Evolutionary conservation across 2,888 invertebrate species (phyloP).

Genomic region (Tipula lateralis): DNA sequence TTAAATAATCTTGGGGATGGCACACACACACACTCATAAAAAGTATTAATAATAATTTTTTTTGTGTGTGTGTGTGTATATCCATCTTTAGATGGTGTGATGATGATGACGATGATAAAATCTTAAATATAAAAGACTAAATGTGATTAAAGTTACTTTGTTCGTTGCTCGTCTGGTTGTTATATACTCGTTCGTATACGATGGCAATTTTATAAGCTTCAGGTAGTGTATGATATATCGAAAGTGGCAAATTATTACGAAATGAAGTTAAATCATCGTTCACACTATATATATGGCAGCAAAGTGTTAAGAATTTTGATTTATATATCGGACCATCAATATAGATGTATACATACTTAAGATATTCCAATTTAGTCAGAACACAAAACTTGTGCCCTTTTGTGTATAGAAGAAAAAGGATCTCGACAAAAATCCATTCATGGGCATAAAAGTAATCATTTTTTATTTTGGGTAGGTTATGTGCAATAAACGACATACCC

Average conservation of each 20-base stretch:
- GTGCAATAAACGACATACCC: not conserved
- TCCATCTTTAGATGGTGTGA: not conserved
- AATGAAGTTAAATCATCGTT: not conserved
- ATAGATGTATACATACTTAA: not conserved
- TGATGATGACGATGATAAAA: conserved; percentile 5
- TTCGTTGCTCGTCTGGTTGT: not conserved
- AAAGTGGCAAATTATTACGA: not conserved
- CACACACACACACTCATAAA: not conserved
- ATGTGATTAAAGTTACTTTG: not conserved
- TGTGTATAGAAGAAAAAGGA: not conserved
- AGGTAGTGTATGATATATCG: not conserved
- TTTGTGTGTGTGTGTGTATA: too few relatives aligned
- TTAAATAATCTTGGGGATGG: not conserved
- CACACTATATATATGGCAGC: not conserved
- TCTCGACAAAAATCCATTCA: not conserved
- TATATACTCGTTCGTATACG: not conserved
- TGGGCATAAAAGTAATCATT: not conserved
- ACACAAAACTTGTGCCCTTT: not conserved
- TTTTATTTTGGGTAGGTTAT: not conserved
- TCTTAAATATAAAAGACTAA: not conserved
- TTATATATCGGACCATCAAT: not conserved
- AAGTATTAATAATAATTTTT: not conserved
- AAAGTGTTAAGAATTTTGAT: not conserved
- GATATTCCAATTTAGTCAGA: not conserved
- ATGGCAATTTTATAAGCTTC: not conserved